Percentiles rank a stretch among this genome's conserved stretches.
These are phyloP conservation scores for Decapterus maruadsi DNA, from an alignment of 2,797 vertebrate species.

Conservation along the genomic window DNA sequence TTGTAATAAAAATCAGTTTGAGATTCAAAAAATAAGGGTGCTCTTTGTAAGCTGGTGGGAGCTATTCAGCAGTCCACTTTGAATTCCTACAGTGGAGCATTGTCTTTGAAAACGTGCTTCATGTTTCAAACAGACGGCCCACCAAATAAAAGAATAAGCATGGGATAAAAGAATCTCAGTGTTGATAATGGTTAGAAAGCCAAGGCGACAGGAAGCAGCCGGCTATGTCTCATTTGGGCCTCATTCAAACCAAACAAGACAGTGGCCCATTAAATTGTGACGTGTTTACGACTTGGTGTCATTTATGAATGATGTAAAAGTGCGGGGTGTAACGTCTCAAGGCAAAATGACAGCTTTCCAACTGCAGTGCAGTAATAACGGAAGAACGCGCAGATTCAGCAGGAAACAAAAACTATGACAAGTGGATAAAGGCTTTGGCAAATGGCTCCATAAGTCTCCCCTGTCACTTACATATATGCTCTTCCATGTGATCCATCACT, in stretches of 20 bases:
- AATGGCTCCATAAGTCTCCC: conserved; percentile 64
- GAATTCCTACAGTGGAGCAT: conserved; percentile 65
- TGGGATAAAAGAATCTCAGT: conserved; percentile 65
- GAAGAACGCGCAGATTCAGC: conserved; percentile 59
- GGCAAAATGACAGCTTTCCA: conserved; percentile 45
- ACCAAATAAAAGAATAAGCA: conserved; percentile 74
- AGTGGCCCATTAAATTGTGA: conserved; percentile 68
- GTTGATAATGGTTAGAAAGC: conserved; percentile 65
- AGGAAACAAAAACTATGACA: conserved; percentile 58
- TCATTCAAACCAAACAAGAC: conserved; percentile 68
- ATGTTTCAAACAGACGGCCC: conserved; percentile 74
- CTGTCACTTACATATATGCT: conserved; percentile 61
- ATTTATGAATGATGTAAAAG: conserved; percentile 53
- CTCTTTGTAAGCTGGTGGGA: conserved; percentile 67
- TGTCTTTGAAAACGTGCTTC: conserved; percentile 76
- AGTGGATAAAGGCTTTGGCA: conserved; percentile 52
- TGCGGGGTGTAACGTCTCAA: conserved; percentile 18
- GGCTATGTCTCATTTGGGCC: conserved; percentile 68
- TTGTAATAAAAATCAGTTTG: conserved; percentile 73
- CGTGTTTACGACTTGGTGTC: conserved; percentile 64
- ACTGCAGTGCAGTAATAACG: conserved; percentile 20
- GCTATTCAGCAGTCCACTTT: conserved; percentile 64
- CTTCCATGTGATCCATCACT: conserved; percentile 58
- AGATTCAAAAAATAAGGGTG: conserved; percentile 71
- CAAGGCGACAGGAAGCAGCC: conserved; percentile 46